Conservation (phyloP, 2,888 invertebrate genomes). For the Melangyna quadrimaculata region DNA sequence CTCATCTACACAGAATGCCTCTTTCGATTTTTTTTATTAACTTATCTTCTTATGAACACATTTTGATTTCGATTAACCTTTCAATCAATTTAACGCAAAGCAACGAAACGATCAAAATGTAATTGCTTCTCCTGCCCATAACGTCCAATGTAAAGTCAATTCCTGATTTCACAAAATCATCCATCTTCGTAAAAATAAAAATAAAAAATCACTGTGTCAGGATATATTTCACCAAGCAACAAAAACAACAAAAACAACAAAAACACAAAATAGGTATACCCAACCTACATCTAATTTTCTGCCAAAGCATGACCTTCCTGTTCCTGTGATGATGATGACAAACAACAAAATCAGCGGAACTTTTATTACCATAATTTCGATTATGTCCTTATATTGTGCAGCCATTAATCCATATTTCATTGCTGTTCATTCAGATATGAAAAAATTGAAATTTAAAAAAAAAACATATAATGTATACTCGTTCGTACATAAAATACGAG, state of each 20-base stretch:
- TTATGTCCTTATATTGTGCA: conserved; percentile 37
- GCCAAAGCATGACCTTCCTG: conserved; percentile 38
- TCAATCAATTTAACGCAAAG: conserved; percentile 68
- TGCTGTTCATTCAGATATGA: conserved; percentile 64
- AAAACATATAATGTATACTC: background rate
- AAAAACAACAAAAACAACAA: conserved; percentile 17
- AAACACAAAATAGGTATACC: background rate
- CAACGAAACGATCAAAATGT: conserved; percentile 65
- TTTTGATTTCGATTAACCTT: conserved; percentile 63
- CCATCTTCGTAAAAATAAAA: conserved; percentile 56
- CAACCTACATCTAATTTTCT: conserved; percentile 4
- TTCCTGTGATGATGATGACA: conserved; percentile 30
- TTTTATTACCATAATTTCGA: conserved; percentile 70
- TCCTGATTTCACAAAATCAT: conserved; percentile 37
- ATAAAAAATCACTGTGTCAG: conserved; percentile 9
- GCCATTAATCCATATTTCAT: conserved; percentile 64
- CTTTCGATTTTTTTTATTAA: conserved; percentile 18
- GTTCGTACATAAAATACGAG: background rate
- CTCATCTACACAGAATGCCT: background rate
- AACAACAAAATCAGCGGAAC: conserved; percentile 28
- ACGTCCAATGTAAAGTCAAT: background rate
- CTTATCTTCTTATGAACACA: conserved; percentile 20
- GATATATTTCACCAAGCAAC: conserved; percentile 12
- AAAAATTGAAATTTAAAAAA: conserved; percentile 20
- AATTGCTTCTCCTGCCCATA: conserved; percentile 46